phyloP scores from a whole-genome alignment of 1,140 invertebrate species.

The Cyclargus thomasi region DNA sequence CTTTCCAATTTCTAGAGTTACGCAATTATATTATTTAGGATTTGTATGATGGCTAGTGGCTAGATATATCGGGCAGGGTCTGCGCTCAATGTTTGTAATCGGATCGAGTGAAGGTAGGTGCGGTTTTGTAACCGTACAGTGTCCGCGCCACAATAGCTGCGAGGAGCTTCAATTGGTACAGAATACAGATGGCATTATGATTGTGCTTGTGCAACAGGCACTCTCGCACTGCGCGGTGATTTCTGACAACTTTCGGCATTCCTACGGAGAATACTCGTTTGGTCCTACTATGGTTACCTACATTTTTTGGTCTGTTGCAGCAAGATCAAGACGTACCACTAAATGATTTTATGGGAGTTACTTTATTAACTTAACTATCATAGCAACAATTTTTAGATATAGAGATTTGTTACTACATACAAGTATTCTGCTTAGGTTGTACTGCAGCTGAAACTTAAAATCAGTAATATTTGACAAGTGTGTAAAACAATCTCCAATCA shows the following conservation, averaged over 20 bases:
- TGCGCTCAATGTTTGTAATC: background rate
- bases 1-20: conserved; percentile 1
- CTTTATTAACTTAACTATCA: too few relatives aligned
- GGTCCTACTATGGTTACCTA: too few relatives aligned
- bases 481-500: too few relatives aligned
- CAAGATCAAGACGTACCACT: too few relatives aligned
- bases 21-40: background rate
- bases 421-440: too few relatives aligned
- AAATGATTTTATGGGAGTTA: too few relatives aligned
- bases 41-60: background rate
- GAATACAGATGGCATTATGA: background rate
- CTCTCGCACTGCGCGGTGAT: background rate
- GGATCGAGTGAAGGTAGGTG: background rate
- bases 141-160: background rate
- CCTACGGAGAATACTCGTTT: too few relatives aligned
- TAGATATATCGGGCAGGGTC: background rate
- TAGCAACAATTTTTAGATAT: too few relatives aligned
- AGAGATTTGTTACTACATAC: too few relatives aligned
- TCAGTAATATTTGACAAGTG: too few relatives aligned
- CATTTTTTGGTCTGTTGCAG: too few relatives aligned
- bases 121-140: background rate
- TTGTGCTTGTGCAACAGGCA: background rate
- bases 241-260: background rate
- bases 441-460: too few relatives aligned
- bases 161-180: background rate